Percentiles rank a stretch among this genome's conserved stretches.
Evolutionary conservation across 64 coral and sea anemone genomes (phyloP).

Genomic region (Porites lutea): DNA sequence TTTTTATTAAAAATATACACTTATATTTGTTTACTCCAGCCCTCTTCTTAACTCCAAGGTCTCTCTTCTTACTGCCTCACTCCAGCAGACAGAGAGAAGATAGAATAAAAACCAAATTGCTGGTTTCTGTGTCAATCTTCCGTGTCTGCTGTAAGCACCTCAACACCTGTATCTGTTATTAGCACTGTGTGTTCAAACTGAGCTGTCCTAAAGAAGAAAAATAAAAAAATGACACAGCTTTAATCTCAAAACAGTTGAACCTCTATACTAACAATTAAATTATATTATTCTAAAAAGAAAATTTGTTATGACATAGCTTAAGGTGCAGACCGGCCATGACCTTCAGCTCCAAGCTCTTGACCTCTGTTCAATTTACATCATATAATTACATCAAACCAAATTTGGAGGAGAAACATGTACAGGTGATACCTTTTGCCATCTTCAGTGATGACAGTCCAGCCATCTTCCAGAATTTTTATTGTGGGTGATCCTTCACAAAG

Average conservation of each 20-base stretch:
- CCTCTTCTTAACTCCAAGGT: no score
- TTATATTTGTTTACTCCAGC: no score
- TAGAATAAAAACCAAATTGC: no score
- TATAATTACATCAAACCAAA: not conserved
- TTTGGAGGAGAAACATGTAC: no score
- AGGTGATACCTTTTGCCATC: slow-evolving; percentile 85
- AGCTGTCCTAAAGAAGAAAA: slow-evolving; percentile 28
- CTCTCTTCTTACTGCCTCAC: no score
- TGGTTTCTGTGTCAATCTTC: not conserved
- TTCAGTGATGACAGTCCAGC: slow-evolving; percentile 85
- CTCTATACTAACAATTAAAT: not conserved
- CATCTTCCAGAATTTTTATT: slow-evolving; percentile 76
- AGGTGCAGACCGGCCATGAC: no score
- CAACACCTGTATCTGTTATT: slow-evolving; percentile 55
- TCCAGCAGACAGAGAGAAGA: no score
- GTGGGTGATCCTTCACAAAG: slow-evolving; percentile 79
- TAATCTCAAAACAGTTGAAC: not conserved
- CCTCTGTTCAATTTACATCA: no score
- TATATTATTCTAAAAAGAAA: no score
- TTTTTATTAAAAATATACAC: no score
- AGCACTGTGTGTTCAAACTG: slow-evolving; percentile 74
- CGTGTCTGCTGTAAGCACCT: slow-evolving; percentile 51
- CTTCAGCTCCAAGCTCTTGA: no score
- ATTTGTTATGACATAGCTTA: no score
- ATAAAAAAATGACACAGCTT: not conserved